Evolutionary conservation across 2,113 vertebrate species (phyloP).

Genomic region (Noctilio leporinus): DNA sequence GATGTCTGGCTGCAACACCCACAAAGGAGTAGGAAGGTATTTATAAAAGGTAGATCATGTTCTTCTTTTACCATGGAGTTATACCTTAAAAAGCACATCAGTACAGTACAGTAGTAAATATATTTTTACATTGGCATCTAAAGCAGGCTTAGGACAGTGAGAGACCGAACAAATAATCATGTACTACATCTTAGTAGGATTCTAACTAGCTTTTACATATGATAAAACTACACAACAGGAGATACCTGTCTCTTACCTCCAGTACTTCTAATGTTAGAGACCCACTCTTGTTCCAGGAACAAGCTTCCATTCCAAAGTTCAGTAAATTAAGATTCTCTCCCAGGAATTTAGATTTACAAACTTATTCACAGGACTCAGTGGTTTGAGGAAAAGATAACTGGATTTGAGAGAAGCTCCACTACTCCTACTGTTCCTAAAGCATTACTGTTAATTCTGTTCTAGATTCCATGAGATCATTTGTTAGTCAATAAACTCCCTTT

Average conservation of each 20-base stretch:
- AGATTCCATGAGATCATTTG: neutral
- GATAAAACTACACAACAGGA: neutral
- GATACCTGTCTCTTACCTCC: no score
- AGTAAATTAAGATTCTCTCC: neutral
- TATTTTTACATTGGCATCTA: neutral
- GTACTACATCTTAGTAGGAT: neutral
- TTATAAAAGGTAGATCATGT: neutral
- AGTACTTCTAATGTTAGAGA: neutral
- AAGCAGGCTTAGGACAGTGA: neutral
- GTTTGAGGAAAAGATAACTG: neutral
- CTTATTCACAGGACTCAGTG: neutral
- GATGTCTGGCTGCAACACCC: neutral
- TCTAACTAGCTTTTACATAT: neutral
- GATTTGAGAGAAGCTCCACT: neutral
- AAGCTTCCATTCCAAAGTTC: neutral
- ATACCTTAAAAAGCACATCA: neutral
- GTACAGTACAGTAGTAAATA: neutral
- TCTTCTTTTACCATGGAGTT: neutral
- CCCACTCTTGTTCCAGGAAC: neutral
- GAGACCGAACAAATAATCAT: neutral
- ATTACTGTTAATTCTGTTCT: neutral
- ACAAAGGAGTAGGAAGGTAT: neutral
- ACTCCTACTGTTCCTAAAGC: neutral
- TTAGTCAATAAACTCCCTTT: slow-evolving; percentile 44
- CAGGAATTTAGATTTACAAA: neutral